These are phyloP conservation scores for Chaetophractus vellerosus DNA, from an alignment of 2,797 vertebrate genomes.

Conservation along the genomic window DNA sequence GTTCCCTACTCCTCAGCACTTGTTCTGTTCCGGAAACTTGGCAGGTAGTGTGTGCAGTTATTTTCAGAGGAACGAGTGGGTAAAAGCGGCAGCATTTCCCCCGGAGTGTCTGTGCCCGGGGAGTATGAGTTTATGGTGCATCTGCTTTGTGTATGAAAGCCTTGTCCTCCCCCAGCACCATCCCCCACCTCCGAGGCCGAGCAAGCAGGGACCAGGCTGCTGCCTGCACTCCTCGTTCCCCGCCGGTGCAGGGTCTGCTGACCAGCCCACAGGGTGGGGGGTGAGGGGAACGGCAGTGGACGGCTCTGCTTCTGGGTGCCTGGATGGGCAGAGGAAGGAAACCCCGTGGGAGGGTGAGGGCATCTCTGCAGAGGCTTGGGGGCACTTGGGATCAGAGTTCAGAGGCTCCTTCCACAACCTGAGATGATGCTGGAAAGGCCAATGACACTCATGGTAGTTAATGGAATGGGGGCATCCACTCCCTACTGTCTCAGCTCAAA, in stretches of 20 bases:
- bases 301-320: background rate
- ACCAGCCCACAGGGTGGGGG: fast-evolving
- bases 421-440: background rate
- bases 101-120: conserved; percentile 85
- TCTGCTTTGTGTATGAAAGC: conserved; percentile 84
- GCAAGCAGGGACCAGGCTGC: background rate
- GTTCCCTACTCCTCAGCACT: conserved; percentile 76
- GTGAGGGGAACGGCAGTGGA: too few species aligned
- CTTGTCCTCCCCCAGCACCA: conserved; percentile 56
- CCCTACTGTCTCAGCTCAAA: background rate
- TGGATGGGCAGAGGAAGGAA: background rate
- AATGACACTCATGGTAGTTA: too few species aligned
- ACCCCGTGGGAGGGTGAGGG: background rate
- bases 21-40: conserved; percentile 86
- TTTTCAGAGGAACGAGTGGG: conserved; percentile 87
- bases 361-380: background rate
- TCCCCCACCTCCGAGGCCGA: conserved; percentile 28
- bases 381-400: background rate
- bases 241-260: background rate
- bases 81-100: conserved; percentile 84
- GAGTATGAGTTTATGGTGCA: conserved; percentile 81
- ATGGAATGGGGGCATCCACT: background rate
- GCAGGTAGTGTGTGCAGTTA: conserved; percentile 84
- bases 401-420: background rate
- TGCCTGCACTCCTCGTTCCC: background rate